These are phyloP conservation scores for Shinisaurus crocodilurus DNA, from an alignment of 2,113 vertebrate genomes.

Conservation along the genomic window DNA sequence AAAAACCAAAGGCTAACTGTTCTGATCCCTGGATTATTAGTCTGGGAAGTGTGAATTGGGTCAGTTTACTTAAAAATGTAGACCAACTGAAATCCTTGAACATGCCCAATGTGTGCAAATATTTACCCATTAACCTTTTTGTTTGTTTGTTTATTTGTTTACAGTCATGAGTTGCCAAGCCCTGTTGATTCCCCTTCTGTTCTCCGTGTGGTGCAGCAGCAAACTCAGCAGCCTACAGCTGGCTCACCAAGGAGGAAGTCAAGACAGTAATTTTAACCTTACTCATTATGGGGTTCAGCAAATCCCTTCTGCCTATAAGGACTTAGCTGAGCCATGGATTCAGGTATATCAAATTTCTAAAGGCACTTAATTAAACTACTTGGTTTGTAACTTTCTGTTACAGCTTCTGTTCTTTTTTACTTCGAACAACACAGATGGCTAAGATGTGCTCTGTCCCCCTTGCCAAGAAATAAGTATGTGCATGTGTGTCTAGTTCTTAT, in stretches of 20 bases:
- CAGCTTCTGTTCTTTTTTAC: background rate
- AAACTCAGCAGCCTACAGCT: slow-evolving; percentile 63
- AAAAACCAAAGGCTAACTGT: background rate
- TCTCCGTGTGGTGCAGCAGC: slow-evolving; percentile 76
- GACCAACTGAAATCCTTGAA: background rate
- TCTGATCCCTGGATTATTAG: background rate
- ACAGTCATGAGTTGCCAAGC: slow-evolving; percentile 83
- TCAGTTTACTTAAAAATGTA: background rate
- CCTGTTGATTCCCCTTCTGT: slow-evolving; percentile 79
- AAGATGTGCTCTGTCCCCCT: too few relatives aligned
- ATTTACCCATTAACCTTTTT: background rate
- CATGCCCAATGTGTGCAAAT: background rate
- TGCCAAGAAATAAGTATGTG: background rate
- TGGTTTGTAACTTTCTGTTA: background rate
- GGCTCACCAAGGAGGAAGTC: slow-evolving; percentile 77
- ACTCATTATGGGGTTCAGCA: slow-evolving; percentile 88
- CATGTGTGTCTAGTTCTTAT: background rate
- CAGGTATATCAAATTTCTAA: slow-evolving; percentile 75
- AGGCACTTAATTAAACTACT: slow-evolving; percentile 19
- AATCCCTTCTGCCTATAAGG: slow-evolving; percentile 85
- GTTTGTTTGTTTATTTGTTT: slow-evolving; percentile 41
- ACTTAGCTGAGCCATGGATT: slow-evolving; percentile 90
- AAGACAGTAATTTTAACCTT: slow-evolving; percentile 83
- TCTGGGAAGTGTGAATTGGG: background rate
- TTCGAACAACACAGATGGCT: background rate